Evolutionary conservation across 2,113 vertebrate genomes (phyloP).

Genomic region (Mirza zaza): DNA sequence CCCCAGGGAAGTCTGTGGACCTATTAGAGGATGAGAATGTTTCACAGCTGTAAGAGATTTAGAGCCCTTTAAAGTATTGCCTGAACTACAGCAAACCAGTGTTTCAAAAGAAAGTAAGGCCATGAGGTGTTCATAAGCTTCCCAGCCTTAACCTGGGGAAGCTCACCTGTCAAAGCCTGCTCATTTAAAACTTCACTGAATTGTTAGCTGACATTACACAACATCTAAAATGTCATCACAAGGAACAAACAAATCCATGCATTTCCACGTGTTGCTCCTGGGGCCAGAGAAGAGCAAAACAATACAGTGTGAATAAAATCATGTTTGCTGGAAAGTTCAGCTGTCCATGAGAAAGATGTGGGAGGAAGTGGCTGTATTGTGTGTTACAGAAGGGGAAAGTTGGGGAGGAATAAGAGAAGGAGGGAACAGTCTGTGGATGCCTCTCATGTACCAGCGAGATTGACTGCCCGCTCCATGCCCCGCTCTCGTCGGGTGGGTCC

Average conservation of each 20-base stretch:
- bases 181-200: background rate
- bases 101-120: constrained; percentile 40
- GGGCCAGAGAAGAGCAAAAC: background rate
- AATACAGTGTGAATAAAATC: background rate
- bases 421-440: background rate
- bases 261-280: background rate
- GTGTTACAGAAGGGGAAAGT: background rate
- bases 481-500: background rate
- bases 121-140: background rate
- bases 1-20: constrained; percentile 68
- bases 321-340: background rate
- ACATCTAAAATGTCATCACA: background rate
- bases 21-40: constrained; percentile 61
- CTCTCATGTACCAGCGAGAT: background rate
- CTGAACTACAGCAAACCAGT: constrained; percentile 58
- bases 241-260: background rate
- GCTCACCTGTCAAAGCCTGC: constrained; percentile 18
- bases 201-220: background rate
- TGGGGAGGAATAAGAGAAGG: background rate
- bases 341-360: background rate
- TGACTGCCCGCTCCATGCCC: background rate
- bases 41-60: constrained; percentile 76
- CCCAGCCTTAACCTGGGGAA: background rate
- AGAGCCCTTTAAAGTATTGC: constrained; percentile 54
- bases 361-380: background rate